phyloP scores from a whole-genome alignment of 2,888 invertebrate genomes.

The Eucriotettix oculatus region DNA sequence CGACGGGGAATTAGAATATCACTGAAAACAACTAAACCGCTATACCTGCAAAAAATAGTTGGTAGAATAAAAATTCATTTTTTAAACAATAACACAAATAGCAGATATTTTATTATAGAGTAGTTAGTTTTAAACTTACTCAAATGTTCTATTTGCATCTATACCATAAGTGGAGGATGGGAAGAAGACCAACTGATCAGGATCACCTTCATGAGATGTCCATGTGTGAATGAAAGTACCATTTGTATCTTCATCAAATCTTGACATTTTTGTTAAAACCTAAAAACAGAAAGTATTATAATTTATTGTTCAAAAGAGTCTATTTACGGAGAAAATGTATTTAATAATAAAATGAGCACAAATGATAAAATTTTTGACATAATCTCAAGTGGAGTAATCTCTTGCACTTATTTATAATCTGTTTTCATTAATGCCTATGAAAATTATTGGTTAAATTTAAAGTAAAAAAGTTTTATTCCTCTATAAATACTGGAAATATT shows the following conservation, averaged over 20 bases:
- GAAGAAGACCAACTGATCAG: slow-evolving; percentile 70
- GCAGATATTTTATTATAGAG: too few species aligned
- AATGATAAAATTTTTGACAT: too few species aligned
- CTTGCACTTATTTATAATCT: too few species aligned
- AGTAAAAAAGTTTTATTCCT: too few species aligned
- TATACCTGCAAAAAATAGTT: slow-evolving; percentile 25
- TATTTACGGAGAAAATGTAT: background rate
- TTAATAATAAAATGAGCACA: background rate
- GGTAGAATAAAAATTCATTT: too few species aligned
- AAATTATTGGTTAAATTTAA: background rate
- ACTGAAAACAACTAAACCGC: slow-evolving; percentile 77
- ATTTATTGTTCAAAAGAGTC: too few species aligned
- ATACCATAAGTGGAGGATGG: slow-evolving; percentile 83
- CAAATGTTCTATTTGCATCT: slow-evolving; percentile 87
- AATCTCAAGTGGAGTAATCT: too few species aligned
- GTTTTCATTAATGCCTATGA: background rate
- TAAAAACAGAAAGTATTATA: slow-evolving; percentile 17
- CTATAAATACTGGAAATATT: too few species aligned
- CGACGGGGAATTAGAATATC: slow-evolving; percentile 65
- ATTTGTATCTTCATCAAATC: slow-evolving; percentile 71
- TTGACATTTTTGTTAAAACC: slow-evolving; percentile 73
- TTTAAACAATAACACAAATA: too few species aligned
- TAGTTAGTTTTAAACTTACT: slow-evolving; percentile 30
- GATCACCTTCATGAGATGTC: slow-evolving; percentile 70
- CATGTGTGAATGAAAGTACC: slow-evolving; percentile 70